Evolutionary conservation across 2,888 invertebrate species (phyloP).

Genomic region (Xestia xanthographa): DNA sequence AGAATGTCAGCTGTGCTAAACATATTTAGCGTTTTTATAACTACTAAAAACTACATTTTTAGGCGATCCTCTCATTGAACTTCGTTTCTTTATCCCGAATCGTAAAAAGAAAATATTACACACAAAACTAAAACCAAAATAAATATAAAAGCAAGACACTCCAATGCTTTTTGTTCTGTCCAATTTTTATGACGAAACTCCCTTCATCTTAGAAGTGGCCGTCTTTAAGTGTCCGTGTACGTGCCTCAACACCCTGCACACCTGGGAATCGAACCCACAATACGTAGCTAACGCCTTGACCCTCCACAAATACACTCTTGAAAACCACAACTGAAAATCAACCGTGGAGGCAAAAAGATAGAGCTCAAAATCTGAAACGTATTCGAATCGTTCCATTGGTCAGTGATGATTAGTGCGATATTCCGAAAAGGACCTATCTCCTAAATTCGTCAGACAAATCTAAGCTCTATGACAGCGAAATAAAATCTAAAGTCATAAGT

Average conservation of each 20-base stretch:
- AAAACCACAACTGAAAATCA: constrained; percentile 63
- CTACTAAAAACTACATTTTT: too few species aligned
- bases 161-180: constrained; percentile 81
- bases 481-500: constrained; percentile 52
- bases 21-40: neutral
- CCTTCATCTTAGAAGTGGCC: constrained; percentile 88
- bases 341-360: constrained; percentile 57
- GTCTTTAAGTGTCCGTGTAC: constrained; percentile 89
- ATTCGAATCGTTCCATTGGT: constrained; percentile 72
- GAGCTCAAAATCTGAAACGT: constrained; percentile 64
- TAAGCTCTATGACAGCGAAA: constrained; percentile 58
- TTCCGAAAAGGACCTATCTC: constrained; percentile 72
- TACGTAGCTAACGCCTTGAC: constrained; percentile 87
- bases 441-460: constrained; percentile 59
- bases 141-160: constrained; percentile 66
- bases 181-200: constrained; percentile 90
- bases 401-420: constrained; percentile 84
- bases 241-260: constrained; percentile 87
- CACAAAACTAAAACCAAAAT: constrained; percentile 44
- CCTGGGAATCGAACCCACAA: constrained; percentile 91
- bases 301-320: constrained; percentile 74
- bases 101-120: constrained; percentile 10
- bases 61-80: neutral
- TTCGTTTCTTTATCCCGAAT: neutral
- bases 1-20: neutral